These are phyloP conservation scores for Lepidurus arcticus DNA, from an alignment of 1,140 invertebrate species.

Conservation along the genomic window DNA sequence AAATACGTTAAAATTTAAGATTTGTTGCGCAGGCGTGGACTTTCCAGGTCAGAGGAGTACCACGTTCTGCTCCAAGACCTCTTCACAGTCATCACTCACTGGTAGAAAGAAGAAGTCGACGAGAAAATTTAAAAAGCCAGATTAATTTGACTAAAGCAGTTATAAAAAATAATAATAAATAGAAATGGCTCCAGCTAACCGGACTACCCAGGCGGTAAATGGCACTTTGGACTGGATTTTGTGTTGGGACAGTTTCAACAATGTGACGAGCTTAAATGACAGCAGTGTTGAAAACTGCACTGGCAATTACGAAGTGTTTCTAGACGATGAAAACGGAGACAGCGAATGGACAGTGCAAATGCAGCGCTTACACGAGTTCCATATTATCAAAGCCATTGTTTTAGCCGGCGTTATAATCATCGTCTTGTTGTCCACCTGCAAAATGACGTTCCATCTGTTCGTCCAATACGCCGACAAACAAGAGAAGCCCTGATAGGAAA, in stretches of 20 bases:
- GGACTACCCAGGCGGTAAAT: neutral
- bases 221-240: neutral
- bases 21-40: neutral
- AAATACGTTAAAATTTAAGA: neutral
- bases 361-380: conserved; percentile 35
- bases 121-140: neutral
- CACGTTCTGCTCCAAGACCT: too few relatives aligned
- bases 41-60: neutral
- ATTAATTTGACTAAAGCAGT: neutral
- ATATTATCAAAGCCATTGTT: conserved; percentile 36
- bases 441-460: conserved; percentile 35
- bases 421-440: conserved; percentile 34
- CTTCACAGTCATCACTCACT: too few relatives aligned
- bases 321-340: conserved; percentile 23
- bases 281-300: neutral
- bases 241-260: neutral
- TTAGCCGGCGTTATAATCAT: conserved; percentile 32
- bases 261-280: neutral
- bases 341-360: conserved; percentile 27
- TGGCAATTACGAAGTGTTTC: neutral
- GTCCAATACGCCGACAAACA: conserved; percentile 33
- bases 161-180: neutral
- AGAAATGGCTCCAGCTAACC: neutral
- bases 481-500: conserved; percentile 17
- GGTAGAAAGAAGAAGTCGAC: neutral